Percentiles rank a stretch among this genome's conserved stretches.
Evolutionary conservation across 2,113 vertebrate species (phyloP).

Genomic region (Lucifuga dentata): DNA sequence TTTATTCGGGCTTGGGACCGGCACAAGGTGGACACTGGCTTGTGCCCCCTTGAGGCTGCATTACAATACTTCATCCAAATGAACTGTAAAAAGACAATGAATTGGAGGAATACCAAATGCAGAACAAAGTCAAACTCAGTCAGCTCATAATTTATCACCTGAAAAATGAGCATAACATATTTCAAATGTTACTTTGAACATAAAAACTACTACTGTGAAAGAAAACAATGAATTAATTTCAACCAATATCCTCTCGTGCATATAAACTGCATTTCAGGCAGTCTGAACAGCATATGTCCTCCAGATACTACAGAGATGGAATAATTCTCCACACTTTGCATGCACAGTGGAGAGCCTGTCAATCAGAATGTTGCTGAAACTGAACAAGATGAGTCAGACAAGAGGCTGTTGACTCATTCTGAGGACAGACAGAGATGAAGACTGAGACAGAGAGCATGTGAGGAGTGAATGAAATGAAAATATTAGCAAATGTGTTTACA

Average conservation of each 20-base stretch:
- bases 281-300: constrained; percentile 11
- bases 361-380: constrained; percentile 30
- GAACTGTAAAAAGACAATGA: too few species aligned
- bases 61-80: too few species aligned
- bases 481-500: not conserved
- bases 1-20: too few species aligned
- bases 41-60: too few species aligned
- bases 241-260: constrained; percentile 12
- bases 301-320: constrained; percentile 32
- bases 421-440: not conserved
- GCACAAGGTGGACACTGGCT: too few species aligned
- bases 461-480: not conserved
- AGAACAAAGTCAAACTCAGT: too few species aligned
- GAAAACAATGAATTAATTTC: not conserved
- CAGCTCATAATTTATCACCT: too few species aligned
- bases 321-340: constrained; percentile 46
- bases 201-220: not conserved
- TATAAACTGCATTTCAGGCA: constrained; percentile 11
- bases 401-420: constrained; percentile 34
- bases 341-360: constrained; percentile 35
- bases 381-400: constrained; percentile 43
- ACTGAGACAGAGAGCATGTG: not conserved
- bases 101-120: too few species aligned
- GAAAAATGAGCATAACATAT: not conserved
- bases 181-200: not conserved